Conservation (phyloP, 37 sponge, comb jelly and placozoan genomes). For the Eunapius fragilis region DNA sequence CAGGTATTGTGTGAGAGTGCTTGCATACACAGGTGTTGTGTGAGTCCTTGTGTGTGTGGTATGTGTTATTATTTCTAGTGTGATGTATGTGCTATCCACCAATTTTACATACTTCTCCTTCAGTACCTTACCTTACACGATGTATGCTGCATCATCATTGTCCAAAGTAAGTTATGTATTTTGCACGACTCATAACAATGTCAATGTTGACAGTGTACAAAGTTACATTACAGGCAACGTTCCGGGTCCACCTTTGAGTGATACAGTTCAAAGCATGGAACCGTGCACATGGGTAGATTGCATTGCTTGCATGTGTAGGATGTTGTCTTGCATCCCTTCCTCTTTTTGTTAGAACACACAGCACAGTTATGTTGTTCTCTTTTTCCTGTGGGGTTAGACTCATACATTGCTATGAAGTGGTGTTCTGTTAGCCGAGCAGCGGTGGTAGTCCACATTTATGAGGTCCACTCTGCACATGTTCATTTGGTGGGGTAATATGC, state of each 20-base stretch:
- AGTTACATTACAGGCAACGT: slow-evolving; percentile 2
- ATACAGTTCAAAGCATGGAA: slow-evolving; percentile 21
- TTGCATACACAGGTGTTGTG: no score
- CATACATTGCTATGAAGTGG: slow-evolving; percentile 9
- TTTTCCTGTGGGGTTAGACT: background rate
- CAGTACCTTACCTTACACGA: no score
- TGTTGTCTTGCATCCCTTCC: background rate
- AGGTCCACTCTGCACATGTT: background rate
- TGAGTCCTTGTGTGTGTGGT: no score
- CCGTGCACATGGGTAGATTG: slow-evolving; percentile 11
- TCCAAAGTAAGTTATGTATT: no score
- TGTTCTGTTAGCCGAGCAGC: slow-evolving; percentile 8
- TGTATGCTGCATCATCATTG: no score
- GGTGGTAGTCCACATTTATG: slow-evolving; percentile 2
- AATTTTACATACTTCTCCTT: no score
- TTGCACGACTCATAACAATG: background rate
- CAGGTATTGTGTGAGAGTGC: no score
- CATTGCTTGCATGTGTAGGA: slow-evolving; percentile 8
- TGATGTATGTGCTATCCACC: no score
- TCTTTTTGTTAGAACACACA: slow-evolving; percentile 12
- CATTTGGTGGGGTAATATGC: background rate
- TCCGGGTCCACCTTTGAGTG: slow-evolving; percentile 21
- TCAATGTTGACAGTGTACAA: background rate
- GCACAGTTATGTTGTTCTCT: background rate
- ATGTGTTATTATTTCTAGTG: no score